phyloP scores from a whole-genome alignment of 2,113 vertebrate genomes.

The Ammodytes marinus region DNA sequence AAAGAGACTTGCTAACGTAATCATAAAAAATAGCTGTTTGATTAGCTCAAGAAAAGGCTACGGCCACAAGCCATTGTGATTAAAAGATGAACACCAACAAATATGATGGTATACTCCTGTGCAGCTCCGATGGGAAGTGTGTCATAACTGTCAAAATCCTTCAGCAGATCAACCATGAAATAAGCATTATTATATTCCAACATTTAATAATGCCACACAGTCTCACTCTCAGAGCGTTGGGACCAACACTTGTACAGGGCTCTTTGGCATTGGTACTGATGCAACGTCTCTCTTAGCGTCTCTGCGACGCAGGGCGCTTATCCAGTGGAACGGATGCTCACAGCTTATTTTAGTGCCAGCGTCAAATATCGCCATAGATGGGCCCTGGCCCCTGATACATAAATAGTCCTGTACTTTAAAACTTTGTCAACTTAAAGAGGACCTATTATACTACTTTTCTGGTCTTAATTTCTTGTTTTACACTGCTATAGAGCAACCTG shows the following conservation, averaged over 20 bases:
- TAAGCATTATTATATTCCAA: not conserved
- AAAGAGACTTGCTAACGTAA: constrained; percentile 43
- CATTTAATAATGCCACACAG: not conserved
- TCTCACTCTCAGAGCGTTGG: too few relatives aligned
- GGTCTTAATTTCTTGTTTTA: too few relatives aligned
- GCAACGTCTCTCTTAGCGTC: not conserved
- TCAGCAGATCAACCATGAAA: constrained; percentile 35
- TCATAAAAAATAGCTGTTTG: constrained; percentile 50
- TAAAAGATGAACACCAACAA: constrained; percentile 25
- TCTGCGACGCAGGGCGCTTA: too few relatives aligned
- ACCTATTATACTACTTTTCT: too few relatives aligned
- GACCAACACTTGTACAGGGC: too few relatives aligned
- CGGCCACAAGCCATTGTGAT: constrained; percentile 16
- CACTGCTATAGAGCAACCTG: too few relatives aligned
- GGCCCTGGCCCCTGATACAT: not conserved
- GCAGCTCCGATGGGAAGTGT: constrained; percentile 6
- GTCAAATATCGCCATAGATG: too few relatives aligned
- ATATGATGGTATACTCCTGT: not conserved
- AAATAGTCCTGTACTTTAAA: accelerated
- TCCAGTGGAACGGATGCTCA: too few relatives aligned
- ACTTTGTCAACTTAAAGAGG: too few relatives aligned
- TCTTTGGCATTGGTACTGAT: not conserved
- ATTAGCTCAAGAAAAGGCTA: constrained; percentile 40
- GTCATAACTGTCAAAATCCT: constrained; percentile 34
- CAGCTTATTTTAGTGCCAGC: too few relatives aligned